Evolutionary conservation across 2,113 vertebrate genomes (phyloP), one percentile per base, ranked within the genome.

Genomic region (Thunnus thynnus): DNA sequence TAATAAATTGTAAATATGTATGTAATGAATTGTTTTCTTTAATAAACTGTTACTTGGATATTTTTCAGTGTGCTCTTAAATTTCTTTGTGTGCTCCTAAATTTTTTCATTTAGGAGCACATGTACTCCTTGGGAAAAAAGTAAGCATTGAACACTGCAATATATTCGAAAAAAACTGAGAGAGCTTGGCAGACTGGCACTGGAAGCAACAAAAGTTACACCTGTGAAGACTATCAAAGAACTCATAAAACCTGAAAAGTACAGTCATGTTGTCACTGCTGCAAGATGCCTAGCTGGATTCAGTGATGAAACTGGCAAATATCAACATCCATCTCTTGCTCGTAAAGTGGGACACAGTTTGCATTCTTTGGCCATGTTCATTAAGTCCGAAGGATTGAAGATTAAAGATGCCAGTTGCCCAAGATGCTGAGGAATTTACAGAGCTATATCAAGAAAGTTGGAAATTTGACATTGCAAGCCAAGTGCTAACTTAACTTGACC

Each of bases 191-290:
- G 83, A 4, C 54, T 76, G 1, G 0, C 80, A 20, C 5, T 76
- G 20, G 30, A 13, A 66, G 77, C 55, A 25, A 85, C 9, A 32
- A 20, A 51, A 27, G 0, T 44, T 4, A 10, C 56, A n/a, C 41
- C 1, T 44, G 63, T 78, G 14, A 78, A 69, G 2, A 63, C 56
- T 0, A 64, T 79, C 0, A 9, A 62, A 75, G 57, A 84, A 12
- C 82, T 75, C 3, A 57, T 69, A 22, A 79, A 75, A 56, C 82
- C 82, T n/a, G 76, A 79, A 44, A 13, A 46, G 10, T 79, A 75
- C 0, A 0, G 0, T 27, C 22, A 22, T 2, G n/a, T 69, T 58
- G 57, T 79, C 70, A 46, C 12, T 12, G 58, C 76, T 65, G 50
- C 50, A 44, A 68, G 3, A 9, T 1, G 0, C 17, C n/a, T 75